Evolutionary conservation across 2,797 vertebrate genomes (phyloP).

Genomic region (Merluccius polli): DNA sequence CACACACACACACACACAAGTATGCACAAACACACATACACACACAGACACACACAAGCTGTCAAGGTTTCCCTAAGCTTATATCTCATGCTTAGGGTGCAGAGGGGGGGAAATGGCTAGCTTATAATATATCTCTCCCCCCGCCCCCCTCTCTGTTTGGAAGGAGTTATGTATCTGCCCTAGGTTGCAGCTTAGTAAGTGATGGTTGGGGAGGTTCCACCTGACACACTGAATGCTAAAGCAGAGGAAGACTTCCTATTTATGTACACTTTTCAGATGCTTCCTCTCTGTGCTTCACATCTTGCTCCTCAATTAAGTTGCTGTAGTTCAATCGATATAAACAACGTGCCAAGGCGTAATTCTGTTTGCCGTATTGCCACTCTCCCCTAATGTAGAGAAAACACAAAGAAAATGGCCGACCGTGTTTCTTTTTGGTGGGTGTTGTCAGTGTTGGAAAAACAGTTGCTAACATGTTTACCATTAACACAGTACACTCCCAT

Average conservation of each 20-base stretch:
- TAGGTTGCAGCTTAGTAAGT: not conserved
- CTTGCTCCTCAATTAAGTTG: not conserved
- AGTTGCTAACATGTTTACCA: not conserved
- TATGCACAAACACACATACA: not conserved
- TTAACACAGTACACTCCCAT: not conserved
- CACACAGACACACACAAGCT: not conserved
- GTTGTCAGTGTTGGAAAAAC: not conserved
- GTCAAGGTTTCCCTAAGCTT: slow-evolving; percentile 2
- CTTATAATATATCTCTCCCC: not conserved
- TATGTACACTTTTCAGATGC: not conserved
- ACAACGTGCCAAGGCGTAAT: not conserved
- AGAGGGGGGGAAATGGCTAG: not conserved
- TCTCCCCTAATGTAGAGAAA: not conserved
- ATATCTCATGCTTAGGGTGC: slow-evolving; percentile 3
- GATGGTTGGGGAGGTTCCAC: not conserved
- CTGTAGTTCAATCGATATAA: not conserved
- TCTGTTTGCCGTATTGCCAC: not conserved
- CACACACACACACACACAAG: no score
- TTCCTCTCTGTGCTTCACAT: not conserved
- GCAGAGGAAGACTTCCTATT: not conserved
- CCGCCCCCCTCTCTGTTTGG: not conserved
- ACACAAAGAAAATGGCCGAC: not conserved
- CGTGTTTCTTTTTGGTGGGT: not conserved
- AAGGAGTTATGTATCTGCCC: not conserved
- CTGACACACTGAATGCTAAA: not conserved